Base-by-base conservation (phyloP, 2,888 invertebrate species). In the Cerastoderma edule region DNA sequence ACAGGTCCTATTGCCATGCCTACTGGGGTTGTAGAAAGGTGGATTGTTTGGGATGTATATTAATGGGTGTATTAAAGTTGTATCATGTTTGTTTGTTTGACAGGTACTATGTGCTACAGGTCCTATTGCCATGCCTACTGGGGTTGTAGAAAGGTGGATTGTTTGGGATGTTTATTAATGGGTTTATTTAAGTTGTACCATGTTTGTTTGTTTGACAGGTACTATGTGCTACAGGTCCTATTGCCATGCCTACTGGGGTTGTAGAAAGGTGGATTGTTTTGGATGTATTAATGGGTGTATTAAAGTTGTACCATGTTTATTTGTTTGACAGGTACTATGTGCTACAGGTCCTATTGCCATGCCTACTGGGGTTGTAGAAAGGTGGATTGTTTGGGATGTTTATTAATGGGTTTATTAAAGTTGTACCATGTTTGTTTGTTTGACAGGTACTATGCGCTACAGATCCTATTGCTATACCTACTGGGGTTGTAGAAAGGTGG, bases 171-270 rank as follows among this genome's bases (percentile, higher is more conserved):
- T n/a, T n/a, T n/a, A n/a, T n/a, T n/a, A n/a, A n/a, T n/a, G n/a
- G n/a, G n/a, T n/a, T n/a, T n/a, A n/a, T n/a, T n/a, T n/a, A n/a
- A n/a, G n/a, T n/a, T n/a, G n/a, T n/a, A n/a, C n/a, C n/a, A n/a
- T n/a, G n/a, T n/a, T n/a, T n/a, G n/a, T 46, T 46, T 68, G 77
- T n/a, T n/a, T n/a, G n/a, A 1, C 79, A 91, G 91, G 92, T 86
- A 56, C 67, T 4, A 48, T 91, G 24, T 92, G 92, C 79, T 86
- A 86, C 67, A 80, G 90, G 19, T 67, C 84, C 6, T 92, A 84
- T 79, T 91, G 92, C 67, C 91, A 91, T 80, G 86, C 89, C 4
- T 92, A 91, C 86, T 92, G 92, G 92, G 91, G 91, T 1, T 92
- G 92, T 85, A 79, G 85, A 19, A 90, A 86, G 70, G 79, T 77